These are phyloP conservation scores for Oryctes rhinoceros DNA, from an alignment of 1,140 invertebrate species.

Conservation along the genomic window DNA sequence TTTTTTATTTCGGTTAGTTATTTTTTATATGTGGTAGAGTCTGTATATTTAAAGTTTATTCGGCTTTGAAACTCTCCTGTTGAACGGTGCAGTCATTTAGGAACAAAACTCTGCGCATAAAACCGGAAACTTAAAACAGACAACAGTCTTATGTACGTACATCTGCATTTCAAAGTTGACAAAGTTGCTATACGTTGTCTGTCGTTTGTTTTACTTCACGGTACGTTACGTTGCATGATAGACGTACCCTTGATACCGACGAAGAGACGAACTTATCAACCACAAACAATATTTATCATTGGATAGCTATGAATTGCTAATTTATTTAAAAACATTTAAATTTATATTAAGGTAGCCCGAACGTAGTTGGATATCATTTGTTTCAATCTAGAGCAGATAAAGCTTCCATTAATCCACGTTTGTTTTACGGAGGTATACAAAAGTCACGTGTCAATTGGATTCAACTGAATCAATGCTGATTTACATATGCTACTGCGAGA, in stretches of 20 bases:
- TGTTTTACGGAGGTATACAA: conserved; percentile 42
- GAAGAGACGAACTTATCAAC: conserved; percentile 45
- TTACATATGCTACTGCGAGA: conserved; percentile 33
- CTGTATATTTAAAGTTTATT: too few relatives aligned
- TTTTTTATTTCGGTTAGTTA: too few relatives aligned
- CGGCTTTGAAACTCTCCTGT: too few relatives aligned
- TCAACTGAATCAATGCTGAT: conserved; percentile 29
- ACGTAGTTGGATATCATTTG: conserved; percentile 40
- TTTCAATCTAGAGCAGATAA: conserved; percentile 40
- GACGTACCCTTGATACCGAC: conserved; percentile 23
- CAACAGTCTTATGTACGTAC: neutral
- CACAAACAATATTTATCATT: conserved; percentile 39
- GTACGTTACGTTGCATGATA: neutral
- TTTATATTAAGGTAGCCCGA: conserved; percentile 35
- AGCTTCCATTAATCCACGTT: conserved; percentile 42
- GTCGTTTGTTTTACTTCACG: neutral
- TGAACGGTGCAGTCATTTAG: too few relatives aligned
- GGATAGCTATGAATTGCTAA: conserved; percentile 44
- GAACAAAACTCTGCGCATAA: neutral
- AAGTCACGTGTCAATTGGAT: conserved; percentile 43
- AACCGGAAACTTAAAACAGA: neutral
- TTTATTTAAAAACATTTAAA: conserved; percentile 46
- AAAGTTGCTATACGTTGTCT: conserved; percentile 28
- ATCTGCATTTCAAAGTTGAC: conserved; percentile 34
- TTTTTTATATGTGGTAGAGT: too few relatives aligned